Conservation (phyloP, 1,140 invertebrate genomes). For the Lordiphosa collinella region DNA sequence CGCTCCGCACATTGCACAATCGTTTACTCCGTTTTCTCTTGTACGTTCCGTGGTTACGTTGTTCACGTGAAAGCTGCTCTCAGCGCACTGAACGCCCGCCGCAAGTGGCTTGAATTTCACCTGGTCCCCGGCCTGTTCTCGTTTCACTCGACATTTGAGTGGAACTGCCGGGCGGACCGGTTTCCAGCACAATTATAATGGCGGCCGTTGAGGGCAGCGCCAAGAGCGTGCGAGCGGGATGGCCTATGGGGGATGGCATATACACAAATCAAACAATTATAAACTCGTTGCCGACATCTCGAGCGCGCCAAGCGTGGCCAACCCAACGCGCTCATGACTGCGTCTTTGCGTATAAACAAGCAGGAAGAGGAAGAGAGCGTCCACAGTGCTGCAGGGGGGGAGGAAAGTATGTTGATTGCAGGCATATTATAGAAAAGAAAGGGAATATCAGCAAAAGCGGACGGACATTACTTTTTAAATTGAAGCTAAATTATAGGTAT, state of each 20-base stretch:
- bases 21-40: slow-evolving; percentile 5
- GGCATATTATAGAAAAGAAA: slow-evolving; percentile 1
- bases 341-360: slow-evolving; percentile 50
- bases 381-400: not conserved
- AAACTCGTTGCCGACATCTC: slow-evolving; percentile 31
- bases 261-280: slow-evolving; percentile 66
- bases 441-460: slow-evolving; percentile 2
- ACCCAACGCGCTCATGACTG: slow-evolving; percentile 49
- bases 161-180: slow-evolving; percentile 50
- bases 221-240: slow-evolving; percentile 33
- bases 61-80: slow-evolving; percentile 78
- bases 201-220: slow-evolving; percentile 47
- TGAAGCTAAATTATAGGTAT: slow-evolving; percentile 1
- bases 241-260: slow-evolving; percentile 20
- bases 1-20: not conserved
- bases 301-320: slow-evolving; percentile 26
- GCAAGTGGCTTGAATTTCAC: slow-evolving; percentile 55
- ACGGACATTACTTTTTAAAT: slow-evolving; percentile 4
- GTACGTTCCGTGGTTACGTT: slow-evolving; percentile 55
- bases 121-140: slow-evolving; percentile 22
- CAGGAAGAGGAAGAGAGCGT: slow-evolving; percentile 31
- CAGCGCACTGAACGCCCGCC: slow-evolving; percentile 60
- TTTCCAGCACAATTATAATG: slow-evolving; percentile 75
- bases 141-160: slow-evolving; percentile 56
- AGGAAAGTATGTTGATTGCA: not conserved